phyloP scores from a whole-genome alignment of 2,888 invertebrate species.

The Hyalella azteca region DNA sequence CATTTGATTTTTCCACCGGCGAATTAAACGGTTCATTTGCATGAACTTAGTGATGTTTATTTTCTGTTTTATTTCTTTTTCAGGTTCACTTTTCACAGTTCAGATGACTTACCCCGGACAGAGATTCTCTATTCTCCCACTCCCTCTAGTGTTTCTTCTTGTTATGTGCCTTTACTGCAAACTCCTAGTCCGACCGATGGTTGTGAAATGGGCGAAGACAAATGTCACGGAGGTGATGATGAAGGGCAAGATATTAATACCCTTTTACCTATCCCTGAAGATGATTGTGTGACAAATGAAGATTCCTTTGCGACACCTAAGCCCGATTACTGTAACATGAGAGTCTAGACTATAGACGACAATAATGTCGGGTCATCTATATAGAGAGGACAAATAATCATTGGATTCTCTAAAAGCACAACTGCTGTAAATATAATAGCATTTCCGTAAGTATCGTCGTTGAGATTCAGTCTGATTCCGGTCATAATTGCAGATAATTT shows the following conservation, averaged over 20 bases:
- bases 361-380: too few relatives aligned
- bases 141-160: background rate
- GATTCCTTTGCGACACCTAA: too few relatives aligned
- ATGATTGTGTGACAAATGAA: too few relatives aligned
- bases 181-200: background rate
- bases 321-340: too few relatives aligned
- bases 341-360: too few relatives aligned
- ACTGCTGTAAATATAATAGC: too few relatives aligned
- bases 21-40: background rate
- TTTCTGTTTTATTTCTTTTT: background rate
- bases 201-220: background rate
- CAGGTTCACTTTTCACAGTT: constrained; percentile 32
- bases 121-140: background rate
- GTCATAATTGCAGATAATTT: too few relatives aligned
- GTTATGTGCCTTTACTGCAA: background rate
- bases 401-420: too few relatives aligned
- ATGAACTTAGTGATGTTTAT: background rate
- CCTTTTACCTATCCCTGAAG: too few relatives aligned
- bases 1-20: background rate
- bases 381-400: too few relatives aligned
- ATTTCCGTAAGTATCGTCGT: too few relatives aligned
- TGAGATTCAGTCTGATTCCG: too few relatives aligned
- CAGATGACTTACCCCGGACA: constrained; percentile 4
- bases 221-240: background rate
- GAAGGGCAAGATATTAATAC: background rate